A percentile compares a stretch with the other conserved stretches of the same genome.
phyloP scores from a whole-genome alignment of 2,113 vertebrate genomes.

The Cyprinodon variegatus region DNA sequence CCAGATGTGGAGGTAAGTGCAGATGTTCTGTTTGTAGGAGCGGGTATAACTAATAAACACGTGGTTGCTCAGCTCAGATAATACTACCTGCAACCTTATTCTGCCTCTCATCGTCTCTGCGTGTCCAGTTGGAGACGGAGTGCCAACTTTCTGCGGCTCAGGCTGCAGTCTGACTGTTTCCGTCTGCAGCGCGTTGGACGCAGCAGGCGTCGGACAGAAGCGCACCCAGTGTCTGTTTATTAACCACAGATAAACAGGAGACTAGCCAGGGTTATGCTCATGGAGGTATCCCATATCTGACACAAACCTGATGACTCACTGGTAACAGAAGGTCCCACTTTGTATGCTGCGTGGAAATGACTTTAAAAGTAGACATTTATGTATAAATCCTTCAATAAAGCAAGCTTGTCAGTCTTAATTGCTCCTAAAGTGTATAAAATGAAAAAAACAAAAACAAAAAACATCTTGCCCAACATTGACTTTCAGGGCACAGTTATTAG shows the following conservation, averaged over 20 bases:
- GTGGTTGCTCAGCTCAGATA: constrained; percentile 37
- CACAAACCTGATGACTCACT: not conserved
- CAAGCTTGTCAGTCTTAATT: not conserved
- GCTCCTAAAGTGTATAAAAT: not conserved
- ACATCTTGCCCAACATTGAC: not conserved
- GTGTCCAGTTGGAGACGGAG: not conserved
- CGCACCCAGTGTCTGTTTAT: constrained; percentile 2
- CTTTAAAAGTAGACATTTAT: not conserved
- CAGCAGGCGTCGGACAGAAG: constrained; percentile 17
- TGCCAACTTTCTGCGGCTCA: constrained; percentile 40
- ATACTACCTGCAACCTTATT: not conserved
- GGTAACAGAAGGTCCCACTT: not conserved
- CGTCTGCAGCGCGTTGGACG: constrained; percentile 14
- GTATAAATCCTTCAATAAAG: not conserved
- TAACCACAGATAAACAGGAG: not conserved
- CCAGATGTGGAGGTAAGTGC: constrained; percentile 59
- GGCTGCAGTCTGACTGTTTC: constrained; percentile 22
- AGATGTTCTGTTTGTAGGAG: not conserved
- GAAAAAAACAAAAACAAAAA: no score
- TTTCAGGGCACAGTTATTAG: not conserved
- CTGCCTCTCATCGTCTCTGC: not conserved
- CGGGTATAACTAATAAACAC: constrained; percentile 45
- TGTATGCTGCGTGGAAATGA: not conserved
- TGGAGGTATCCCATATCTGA: not conserved
- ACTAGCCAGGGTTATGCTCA: not conserved